phyloP scores from a whole-genome alignment of 1,140 invertebrate species.

The Lepeophtheirus salmonis region DNA sequence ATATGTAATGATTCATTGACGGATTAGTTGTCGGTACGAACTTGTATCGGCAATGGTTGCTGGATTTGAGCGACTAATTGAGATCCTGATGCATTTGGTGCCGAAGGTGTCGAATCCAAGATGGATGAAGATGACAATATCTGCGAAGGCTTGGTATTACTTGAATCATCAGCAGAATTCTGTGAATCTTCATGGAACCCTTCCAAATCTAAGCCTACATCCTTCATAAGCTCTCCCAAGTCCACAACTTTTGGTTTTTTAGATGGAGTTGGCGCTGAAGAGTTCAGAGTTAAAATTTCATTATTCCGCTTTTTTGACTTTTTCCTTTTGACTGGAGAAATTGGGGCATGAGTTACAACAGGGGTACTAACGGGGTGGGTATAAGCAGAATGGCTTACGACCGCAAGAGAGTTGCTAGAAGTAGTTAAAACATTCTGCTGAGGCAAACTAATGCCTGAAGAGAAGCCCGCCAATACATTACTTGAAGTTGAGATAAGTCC shows the following conservation, averaged over 20 bases:
- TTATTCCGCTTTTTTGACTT: neutral
- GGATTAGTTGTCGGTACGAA: slow-evolving; percentile 1
- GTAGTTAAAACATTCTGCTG: neutral
- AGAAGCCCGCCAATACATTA: neutral
- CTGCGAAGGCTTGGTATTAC: neutral
- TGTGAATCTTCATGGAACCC: neutral
- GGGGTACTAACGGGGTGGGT: neutral
- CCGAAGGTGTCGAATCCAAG: neutral
- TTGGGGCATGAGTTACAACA: neutral
- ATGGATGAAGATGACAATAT: too few species aligned
- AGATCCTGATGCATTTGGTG: neutral
- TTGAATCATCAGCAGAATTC: neutral
- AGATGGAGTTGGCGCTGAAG: neutral
- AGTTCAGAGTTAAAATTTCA: neutral
- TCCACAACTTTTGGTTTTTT: neutral
- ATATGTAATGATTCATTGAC: neutral
- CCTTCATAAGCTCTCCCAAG: slow-evolving; percentile 16
- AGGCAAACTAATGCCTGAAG: neutral
- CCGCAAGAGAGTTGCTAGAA: too few species aligned
- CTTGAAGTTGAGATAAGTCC: neutral
- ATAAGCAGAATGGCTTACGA: neutral
- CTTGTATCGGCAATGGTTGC: slow-evolving; percentile 12
- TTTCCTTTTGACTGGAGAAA: neutral
- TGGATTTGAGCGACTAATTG: slow-evolving; percentile 14
- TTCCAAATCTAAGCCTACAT: slow-evolving; percentile 11